Percentiles rank a stretch among this genome's conserved stretches.
Evolutionary conservation across 35 echinoderm and acorn worm genomes (phyloP).

Genomic region (Heliocidaris tuberculata): DNA sequence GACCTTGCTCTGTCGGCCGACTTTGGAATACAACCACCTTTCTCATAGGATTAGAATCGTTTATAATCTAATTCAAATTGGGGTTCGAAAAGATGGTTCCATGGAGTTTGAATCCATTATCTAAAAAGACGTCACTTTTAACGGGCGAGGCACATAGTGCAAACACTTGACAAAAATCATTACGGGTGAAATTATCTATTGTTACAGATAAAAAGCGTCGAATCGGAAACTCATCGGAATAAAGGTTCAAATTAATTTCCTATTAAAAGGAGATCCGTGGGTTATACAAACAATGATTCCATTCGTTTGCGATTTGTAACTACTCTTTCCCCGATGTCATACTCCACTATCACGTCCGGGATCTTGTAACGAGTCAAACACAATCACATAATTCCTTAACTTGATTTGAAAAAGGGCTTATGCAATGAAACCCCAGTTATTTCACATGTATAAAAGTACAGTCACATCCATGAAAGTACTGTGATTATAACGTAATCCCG

Average conservation of each 20-base stretch:
- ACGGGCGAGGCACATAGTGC: not conserved
- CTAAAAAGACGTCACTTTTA: too few species aligned
- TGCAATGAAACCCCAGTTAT: too few species aligned
- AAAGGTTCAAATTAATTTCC: not conserved
- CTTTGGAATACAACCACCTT: not conserved
- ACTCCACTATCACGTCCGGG: not conserved
- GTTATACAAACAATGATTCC: not conserved
- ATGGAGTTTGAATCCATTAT: not conserved
- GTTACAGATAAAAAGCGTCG: not conserved
- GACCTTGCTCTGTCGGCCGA: not conserved
- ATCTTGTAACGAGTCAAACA: too few species aligned
- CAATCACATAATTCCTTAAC: too few species aligned
- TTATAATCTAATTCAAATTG: not conserved
- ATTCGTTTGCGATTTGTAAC: not conserved
- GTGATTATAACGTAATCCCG: not conserved
- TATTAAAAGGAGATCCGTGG: not conserved
- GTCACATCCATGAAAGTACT: not conserved
- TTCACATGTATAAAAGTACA: not conserved
- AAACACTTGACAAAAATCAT: not conserved
- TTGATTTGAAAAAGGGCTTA: too few species aligned
- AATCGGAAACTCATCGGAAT: constrained; percentile 11
- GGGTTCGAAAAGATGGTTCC: not conserved
- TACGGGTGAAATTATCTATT: not conserved
- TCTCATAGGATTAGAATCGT: not conserved
- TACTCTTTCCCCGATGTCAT: not conserved